phyloP scores from a whole-genome alignment of 2,888 invertebrate genomes.

The Minunthozetes semirufus region DNA sequence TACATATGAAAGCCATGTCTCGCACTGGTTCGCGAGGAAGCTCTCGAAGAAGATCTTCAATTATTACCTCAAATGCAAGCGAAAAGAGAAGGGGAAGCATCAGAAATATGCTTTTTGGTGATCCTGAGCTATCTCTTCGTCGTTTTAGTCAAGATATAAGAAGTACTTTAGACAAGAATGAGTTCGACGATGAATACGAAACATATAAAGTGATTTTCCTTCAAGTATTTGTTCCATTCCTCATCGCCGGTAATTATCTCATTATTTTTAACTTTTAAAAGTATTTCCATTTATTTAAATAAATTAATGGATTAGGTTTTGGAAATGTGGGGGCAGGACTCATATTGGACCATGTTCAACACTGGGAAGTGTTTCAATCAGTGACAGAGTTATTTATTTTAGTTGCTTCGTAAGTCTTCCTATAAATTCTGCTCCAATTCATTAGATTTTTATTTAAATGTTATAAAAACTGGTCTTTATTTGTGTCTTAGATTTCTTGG shows the following conservation, averaged over 20 bases:
- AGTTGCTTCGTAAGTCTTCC: constrained; percentile 48
- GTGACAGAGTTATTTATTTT: constrained; percentile 54
- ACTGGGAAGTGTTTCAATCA: constrained; percentile 52
- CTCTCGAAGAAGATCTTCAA: constrained; percentile 12
- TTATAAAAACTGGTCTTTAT: too few species aligned
- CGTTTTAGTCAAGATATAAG: constrained; percentile 34
- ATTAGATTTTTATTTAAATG: constrained; percentile 49
- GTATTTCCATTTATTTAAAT: too few species aligned
- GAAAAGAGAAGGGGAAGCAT: constrained; percentile 20
- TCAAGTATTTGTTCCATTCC: not conserved
- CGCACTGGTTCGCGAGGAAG: too few species aligned
- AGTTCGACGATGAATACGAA: constrained; percentile 33
- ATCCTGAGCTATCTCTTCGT: constrained; percentile 3
- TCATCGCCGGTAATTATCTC: not conserved
- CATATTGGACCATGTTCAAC: constrained; percentile 68
- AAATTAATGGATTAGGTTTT: constrained; percentile 32
- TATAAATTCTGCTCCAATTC: constrained; percentile 50
- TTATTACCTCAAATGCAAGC: not conserved
- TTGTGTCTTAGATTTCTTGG: constrained; percentile 52
- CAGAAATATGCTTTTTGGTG: constrained; percentile 27
- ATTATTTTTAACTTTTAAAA: too few species aligned
- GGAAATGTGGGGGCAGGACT: constrained; percentile 86
- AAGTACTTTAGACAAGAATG: not conserved
- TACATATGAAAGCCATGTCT: not conserved
- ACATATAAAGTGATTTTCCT: constrained; percentile 39